Conservation (phyloP, 2,888 invertebrate species). For the Sisyra terminalis region DNA sequence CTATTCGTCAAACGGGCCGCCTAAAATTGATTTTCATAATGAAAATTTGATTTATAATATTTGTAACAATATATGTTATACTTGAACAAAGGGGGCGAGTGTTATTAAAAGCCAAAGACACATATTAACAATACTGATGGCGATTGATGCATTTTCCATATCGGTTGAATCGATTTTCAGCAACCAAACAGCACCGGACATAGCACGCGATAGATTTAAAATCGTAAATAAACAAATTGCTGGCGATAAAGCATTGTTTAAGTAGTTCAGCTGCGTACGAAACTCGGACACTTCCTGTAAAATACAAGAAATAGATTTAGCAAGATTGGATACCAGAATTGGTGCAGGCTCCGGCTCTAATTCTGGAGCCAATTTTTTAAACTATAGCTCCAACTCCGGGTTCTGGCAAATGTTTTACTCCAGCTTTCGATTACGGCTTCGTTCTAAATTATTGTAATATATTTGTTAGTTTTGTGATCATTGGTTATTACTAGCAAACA, state of each 20-base stretch:
- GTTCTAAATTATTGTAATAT: too few species aligned
- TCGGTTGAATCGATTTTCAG: constrained; percentile 41
- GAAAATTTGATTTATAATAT: constrained; percentile 12
- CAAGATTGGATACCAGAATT: too few species aligned
- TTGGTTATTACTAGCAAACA: too few species aligned
- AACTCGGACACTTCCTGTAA: constrained; percentile 64
- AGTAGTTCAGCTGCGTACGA: constrained; percentile 54
- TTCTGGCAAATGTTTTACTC: neutral
- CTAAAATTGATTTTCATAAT: constrained; percentile 26
- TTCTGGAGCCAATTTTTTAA: too few species aligned
- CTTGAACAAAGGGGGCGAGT: constrained; percentile 54
- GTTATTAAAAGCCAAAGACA: constrained; percentile 48
- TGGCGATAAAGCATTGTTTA: constrained; percentile 59
- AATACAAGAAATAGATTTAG: constrained; percentile 4
- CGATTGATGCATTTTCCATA: constrained; percentile 36
- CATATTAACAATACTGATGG: constrained; percentile 41
- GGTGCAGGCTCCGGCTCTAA: too few species aligned
- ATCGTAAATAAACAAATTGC: constrained; percentile 63
- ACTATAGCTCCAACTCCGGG: too few species aligned
- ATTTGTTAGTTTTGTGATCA: too few species aligned
- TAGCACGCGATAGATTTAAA: constrained; percentile 55
- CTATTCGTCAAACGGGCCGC: constrained; percentile 59
- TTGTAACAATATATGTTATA: constrained; percentile 23
- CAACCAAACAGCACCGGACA: constrained; percentile 52
- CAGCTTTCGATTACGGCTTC: too few species aligned